phyloP scores from a whole-genome alignment of 2,113 vertebrate species.

The Platichthys stellatus region DNA sequence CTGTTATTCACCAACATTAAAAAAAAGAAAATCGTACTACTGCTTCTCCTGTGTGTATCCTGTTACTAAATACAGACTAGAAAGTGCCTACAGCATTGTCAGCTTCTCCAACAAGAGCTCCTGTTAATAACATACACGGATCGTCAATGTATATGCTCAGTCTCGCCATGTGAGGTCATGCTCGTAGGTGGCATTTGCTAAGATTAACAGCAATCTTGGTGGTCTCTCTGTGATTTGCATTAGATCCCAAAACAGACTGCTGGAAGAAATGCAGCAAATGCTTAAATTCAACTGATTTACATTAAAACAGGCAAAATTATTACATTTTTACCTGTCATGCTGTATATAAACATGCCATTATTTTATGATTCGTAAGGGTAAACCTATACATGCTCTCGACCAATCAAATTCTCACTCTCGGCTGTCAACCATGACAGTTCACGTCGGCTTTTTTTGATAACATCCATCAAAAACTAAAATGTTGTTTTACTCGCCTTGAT shows the following conservation, averaged over 20 bases:
- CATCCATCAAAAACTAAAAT: too few relatives aligned
- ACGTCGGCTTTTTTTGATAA: too few relatives aligned
- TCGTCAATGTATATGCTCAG: slow-evolving; percentile 20
- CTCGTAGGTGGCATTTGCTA: slow-evolving; percentile 27
- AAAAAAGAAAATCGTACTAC: slow-evolving; percentile 12
- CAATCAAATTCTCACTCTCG: too few relatives aligned
- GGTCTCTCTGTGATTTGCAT: slow-evolving; percentile 18
- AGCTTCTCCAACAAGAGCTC: slow-evolving; percentile 32
- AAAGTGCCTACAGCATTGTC: slow-evolving; percentile 58
- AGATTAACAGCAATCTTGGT: slow-evolving; percentile 35
- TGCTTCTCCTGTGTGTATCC: slow-evolving; percentile 50
- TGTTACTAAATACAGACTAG: slow-evolving; percentile 62
- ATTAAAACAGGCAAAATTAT: too few relatives aligned
- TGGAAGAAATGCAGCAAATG: background rate
- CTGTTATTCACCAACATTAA: slow-evolving; percentile 28
- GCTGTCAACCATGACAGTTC: too few relatives aligned
- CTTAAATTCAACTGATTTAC: too few relatives aligned
- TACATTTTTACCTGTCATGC: too few relatives aligned
- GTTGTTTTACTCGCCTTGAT: too few relatives aligned
- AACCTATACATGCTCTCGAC: too few relatives aligned
- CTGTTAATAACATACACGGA: slow-evolving; percentile 57
- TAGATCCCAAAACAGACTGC: background rate
- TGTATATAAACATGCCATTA: too few relatives aligned
- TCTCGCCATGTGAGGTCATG: slow-evolving; percentile 58
- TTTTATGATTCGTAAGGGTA: too few relatives aligned